Evolutionary conservation across 2,113 vertebrate genomes (phyloP), one percentile per base, ranked within the genome.

Genomic region (Leptobrachium ailaonicum): DNA sequence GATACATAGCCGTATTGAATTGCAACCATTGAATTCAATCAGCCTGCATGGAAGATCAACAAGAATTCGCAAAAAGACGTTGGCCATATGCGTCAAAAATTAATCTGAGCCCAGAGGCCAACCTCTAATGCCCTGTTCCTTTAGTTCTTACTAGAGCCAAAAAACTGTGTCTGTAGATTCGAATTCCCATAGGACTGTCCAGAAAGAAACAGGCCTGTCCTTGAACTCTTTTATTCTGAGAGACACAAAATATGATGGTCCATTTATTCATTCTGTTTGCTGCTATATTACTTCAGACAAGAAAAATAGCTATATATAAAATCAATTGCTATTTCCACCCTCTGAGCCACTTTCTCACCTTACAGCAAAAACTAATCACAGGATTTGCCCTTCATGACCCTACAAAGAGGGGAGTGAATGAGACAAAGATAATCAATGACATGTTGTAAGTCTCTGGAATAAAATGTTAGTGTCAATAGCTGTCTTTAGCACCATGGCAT

Each of bases 251-350:
- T 66, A 8, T 54, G 68, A 53, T 71, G 68, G 70, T 64, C 20
- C 20, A 32, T 71, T 79, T 71, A 71, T 70, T 67, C 53, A 54
- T 72, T 58, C 40, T 20, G 47, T 41, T 79, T 42, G 11, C 53
- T 43, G 20, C 58, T 79, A 79, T 71, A 71, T 64, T 41, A 79
- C 67, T 64, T 71, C 43, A 71, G 76, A 79, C 68, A 79, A 78
- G 76, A 78, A 78, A 78, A 78, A 78, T 78, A 79, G 76, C 76
- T 79, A 71, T 79, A 79, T 71, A 71, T 58, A 79, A 79, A 79
- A 79, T 79, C 76, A 79, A 79, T 79, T 79, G 76, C 68, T 79
- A 79, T 79, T 79, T 79, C 76, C 76, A 79, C 76, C 76, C 76
- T 41, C 75, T 20, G 64, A 79, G 68, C 4, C 70, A 7, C 58